phyloP scores from a whole-genome alignment of 2,888 invertebrate species.

The Spilosoma lubricipeda region DNA sequence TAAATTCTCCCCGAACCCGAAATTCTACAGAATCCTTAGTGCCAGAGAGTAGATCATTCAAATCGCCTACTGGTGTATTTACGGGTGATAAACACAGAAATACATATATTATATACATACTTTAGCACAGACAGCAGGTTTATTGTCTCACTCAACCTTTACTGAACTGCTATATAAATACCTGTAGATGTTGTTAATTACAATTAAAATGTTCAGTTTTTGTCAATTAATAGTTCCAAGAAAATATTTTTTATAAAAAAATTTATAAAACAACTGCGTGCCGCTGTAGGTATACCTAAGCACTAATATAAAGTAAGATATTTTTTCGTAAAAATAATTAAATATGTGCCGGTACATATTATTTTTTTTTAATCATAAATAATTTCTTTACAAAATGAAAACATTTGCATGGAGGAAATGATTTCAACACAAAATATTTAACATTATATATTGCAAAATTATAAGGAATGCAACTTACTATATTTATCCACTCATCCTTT shows the following conservation, averaged over 20 bases:
- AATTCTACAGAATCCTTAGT: neutral
- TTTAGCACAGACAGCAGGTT: neutral
- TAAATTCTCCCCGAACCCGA: neutral
- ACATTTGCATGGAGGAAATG: neutral
- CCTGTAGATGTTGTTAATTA: too few relatives aligned
- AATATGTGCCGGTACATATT: too few relatives aligned
- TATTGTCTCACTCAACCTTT: neutral
- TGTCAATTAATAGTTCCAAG: too few relatives aligned
- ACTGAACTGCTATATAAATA: neutral
- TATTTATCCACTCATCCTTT: neutral
- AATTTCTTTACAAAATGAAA: neutral
- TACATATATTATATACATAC: neutral
- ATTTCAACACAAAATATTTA: neutral
- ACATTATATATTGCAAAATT: too few relatives aligned
- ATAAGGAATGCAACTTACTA: neutral
- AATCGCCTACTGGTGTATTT: neutral
- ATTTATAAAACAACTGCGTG: too few relatives aligned
- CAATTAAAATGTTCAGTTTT: too few relatives aligned
- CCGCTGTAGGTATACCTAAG: too few relatives aligned
- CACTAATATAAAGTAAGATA: too few relatives aligned
- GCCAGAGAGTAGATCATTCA: neutral
- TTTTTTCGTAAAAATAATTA: too few relatives aligned
- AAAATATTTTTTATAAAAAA: too few relatives aligned
- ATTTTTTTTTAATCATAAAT: neutral
- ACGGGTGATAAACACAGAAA: neutral